Evolutionary conservation across 2,797 vertebrate genomes (phyloP).

Genomic region (Rhinichthys osculus): DNA sequence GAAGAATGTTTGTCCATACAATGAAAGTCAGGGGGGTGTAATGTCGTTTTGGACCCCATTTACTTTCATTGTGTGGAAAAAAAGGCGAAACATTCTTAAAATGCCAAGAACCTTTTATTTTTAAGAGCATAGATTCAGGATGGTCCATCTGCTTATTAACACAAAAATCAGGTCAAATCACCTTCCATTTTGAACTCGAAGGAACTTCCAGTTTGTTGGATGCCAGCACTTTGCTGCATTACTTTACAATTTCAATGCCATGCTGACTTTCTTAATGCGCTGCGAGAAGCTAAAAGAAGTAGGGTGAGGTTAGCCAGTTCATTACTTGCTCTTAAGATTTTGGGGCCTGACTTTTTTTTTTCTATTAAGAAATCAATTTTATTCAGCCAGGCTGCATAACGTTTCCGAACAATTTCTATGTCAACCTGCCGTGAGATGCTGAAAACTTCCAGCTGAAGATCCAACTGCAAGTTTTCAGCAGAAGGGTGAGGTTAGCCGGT

Average conservation of each 20-base stretch:
- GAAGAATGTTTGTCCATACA: background rate
- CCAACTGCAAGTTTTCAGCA: background rate
- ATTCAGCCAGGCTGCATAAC: background rate
- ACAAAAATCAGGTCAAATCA: background rate
- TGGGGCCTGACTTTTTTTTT: background rate
- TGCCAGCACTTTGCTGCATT: background rate
- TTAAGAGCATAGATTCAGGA: background rate
- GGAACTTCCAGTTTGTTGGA: background rate
- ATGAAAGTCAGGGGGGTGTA: background rate
- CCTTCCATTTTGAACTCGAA: background rate
- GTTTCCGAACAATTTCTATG: background rate
- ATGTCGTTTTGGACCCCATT: background rate
- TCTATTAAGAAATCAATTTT: background rate
- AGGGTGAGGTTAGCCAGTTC: slow-evolving; percentile 27
- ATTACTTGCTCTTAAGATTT: background rate
- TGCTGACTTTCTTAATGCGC: no score
- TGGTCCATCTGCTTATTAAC: background rate
- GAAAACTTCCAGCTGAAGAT: slow-evolving; percentile 5
- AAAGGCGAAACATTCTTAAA: background rate
- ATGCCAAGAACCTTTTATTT: background rate
- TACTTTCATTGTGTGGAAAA: background rate
- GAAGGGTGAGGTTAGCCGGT: slow-evolving; percentile 33
- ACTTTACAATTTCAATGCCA: background rate
- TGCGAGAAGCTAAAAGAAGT: background rate
- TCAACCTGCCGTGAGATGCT: background rate